Evolutionary conservation across 2,797 vertebrate genomes (phyloP).

Genomic region (Sebastiscus tertius): DNA sequence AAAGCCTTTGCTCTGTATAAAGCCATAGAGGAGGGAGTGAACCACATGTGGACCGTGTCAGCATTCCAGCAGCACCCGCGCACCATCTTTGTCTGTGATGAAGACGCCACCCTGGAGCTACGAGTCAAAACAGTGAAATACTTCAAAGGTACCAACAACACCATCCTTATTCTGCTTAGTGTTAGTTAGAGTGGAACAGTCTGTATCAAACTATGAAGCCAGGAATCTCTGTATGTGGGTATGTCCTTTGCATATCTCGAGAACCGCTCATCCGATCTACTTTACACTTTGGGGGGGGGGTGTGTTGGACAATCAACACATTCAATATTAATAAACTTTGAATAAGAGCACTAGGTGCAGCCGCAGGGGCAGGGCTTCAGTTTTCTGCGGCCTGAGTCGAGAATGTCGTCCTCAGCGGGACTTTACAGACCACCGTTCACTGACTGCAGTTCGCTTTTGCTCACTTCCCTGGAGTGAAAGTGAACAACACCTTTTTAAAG

Average conservation of each 20-base stretch:
- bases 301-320: too few species aligned
- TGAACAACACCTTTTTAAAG: too few species aligned
- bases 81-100: conserved; percentile 92
- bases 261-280: too few species aligned
- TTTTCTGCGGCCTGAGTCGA: not conserved
- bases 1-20: conserved; percentile 96
- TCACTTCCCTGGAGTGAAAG: too few species aligned
- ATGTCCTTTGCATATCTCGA: too few species aligned
- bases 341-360: too few species aligned
- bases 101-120: conserved; percentile 94
- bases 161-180: not conserved
- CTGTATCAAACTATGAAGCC: not conserved
- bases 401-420: too few species aligned
- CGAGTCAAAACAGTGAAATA: conserved; percentile 95
- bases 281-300: too few species aligned
- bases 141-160: conserved; percentile 87
- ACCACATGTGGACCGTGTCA: conserved; percentile 97
- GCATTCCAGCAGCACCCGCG: conserved; percentile 95
- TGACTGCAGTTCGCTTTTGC: too few species aligned
- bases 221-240: not conserved
- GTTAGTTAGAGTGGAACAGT: not conserved
- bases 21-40: conserved; percentile 95
- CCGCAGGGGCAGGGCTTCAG: too few species aligned
- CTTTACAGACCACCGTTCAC: too few species aligned
- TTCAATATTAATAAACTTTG: too few species aligned